phyloP scores from a whole-genome alignment of 2,113 vertebrate genomes.

The Pleuronectes platessa region DNA sequence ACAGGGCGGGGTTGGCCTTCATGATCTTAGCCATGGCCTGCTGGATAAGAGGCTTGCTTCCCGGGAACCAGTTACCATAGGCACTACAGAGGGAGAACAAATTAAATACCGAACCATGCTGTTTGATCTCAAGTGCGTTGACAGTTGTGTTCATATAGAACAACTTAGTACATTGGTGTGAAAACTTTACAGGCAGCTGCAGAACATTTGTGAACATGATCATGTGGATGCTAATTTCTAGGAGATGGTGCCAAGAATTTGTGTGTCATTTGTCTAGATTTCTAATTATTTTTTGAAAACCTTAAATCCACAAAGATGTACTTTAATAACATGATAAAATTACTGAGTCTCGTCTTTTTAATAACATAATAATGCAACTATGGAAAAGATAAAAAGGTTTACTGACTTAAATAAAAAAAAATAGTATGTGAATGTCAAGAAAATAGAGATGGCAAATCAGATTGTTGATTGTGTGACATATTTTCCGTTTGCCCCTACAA shows the following conservation, averaged over 20 bases:
- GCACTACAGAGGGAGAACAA: conserved; percentile 79
- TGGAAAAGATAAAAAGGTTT: too few species aligned
- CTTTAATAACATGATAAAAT: neutral
- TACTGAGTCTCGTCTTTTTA: neutral
- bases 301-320: neutral
- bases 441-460: too few species aligned
- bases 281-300: neutral
- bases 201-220: conserved; percentile 7
- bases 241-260: neutral
- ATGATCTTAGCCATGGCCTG: conserved; percentile 99
- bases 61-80: conserved; percentile 99
- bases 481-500: too few species aligned
- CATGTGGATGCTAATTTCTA: conserved; percentile 20
- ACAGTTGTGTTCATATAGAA: neutral
- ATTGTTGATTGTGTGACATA: too few species aligned
- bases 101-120: neutral
- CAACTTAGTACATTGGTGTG: conserved; percentile 22
- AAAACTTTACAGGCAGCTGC: neutral
- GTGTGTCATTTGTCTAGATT: neutral
- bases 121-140: neutral
- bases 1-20: conserved; percentile 98
- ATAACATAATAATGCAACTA: neutral
- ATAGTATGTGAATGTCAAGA: too few species aligned
- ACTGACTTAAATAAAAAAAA: too few species aligned
- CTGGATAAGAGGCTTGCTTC: conserved; percentile 97